phyloP scores from a whole-genome alignment of 2,797 vertebrate genomes.

The Chaunax sp. region DNA sequence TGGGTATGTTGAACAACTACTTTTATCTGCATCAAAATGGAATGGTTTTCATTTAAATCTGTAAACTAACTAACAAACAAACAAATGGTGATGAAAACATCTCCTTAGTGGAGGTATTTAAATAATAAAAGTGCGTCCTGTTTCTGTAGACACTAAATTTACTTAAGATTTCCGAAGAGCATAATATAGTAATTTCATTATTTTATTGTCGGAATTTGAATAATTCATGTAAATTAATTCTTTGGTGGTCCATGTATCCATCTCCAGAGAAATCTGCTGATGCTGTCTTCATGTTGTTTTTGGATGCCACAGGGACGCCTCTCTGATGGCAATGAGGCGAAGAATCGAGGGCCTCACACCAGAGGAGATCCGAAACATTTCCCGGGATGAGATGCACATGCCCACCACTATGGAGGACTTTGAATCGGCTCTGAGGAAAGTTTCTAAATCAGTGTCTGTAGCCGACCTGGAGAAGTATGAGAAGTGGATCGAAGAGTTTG shows the following conservation, averaged over 20 bases:
- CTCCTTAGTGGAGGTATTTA: no score
- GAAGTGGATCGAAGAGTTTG: slow-evolving; percentile 98
- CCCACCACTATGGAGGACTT: slow-evolving; percentile 99
- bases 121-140: no score
- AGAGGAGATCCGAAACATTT: slow-evolving; percentile 97
- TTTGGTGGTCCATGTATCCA: neutral
- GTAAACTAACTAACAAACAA: no score
- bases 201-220: neutral
- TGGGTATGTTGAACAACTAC: no score
- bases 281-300: neutral
- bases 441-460: slow-evolving; percentile 96
- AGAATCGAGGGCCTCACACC: slow-evolving; percentile 96
- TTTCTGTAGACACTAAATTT: no score
- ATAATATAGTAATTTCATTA: no score
- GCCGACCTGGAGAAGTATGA: slow-evolving; percentile 96
- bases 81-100: no score
- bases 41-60: no score
- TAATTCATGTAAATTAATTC: neutral
- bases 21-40: no score
- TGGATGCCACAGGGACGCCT: slow-evolving; percentile 88
- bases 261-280: neutral
- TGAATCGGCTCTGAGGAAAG: slow-evolving; percentile 93
- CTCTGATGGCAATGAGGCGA: slow-evolving; percentile 98
- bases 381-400: slow-evolving; percentile 98
- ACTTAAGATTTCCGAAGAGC: no score